phyloP scores from a whole-genome alignment of 2,888 invertebrate species.

The Elegia similella region DNA sequence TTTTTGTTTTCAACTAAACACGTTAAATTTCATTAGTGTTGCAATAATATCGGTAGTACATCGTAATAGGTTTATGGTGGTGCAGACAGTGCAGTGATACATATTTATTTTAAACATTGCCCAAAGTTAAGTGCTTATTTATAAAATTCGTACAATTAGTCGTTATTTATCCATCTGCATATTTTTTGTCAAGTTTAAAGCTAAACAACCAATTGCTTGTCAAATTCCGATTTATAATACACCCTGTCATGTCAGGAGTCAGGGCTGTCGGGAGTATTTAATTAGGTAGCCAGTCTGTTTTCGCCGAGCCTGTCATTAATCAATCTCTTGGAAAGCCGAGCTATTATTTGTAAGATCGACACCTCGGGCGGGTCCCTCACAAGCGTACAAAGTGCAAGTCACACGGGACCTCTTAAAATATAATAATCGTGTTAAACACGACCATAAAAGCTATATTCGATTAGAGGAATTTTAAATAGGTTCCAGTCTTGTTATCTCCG shows the following conservation, averaged over 20 bases:
- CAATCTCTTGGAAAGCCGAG: conserved; percentile 65
- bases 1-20: too few species aligned
- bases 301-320: conserved; percentile 75
- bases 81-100: too few species aligned
- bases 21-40: too few species aligned
- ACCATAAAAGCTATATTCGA: conserved; percentile 78
- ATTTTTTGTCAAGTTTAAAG: not conserved
- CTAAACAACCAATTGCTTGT: conserved; percentile 3
- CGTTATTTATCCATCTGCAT: not conserved
- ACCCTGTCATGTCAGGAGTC: not conserved
- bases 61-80: too few species aligned
- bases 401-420: conserved; percentile 75
- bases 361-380: conserved; percentile 56
- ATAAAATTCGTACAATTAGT: too few species aligned
- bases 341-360: conserved; percentile 74
- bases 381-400: conserved; percentile 73
- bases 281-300: conserved; percentile 74
- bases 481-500: conserved; percentile 71
- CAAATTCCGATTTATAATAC: conserved; percentile 5
- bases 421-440: conserved; percentile 81
- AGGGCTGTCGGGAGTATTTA: conserved; percentile 58
- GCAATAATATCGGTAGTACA: too few species aligned
- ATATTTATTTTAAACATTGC: too few species aligned
- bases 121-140: too few species aligned
- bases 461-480: conserved; percentile 74